Base-by-base conservation (phyloP, 2,888 invertebrate species). In the Tachina fera region DNA sequence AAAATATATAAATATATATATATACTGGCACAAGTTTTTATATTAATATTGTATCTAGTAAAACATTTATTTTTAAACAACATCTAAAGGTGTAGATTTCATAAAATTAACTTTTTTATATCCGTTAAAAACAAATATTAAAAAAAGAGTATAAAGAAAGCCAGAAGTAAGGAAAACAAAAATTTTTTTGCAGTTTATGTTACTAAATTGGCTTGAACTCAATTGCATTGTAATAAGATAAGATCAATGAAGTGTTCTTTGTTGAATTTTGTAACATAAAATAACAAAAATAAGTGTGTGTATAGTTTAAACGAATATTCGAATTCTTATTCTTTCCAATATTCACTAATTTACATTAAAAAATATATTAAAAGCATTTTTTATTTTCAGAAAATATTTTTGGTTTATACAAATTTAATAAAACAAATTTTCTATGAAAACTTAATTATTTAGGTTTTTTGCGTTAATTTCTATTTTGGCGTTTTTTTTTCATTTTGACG, bases 191-290 rank as follows among this genome's bases (percentile, higher is more conserved):
- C 9, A 72, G 22, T 75, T 78, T 74, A 75, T 84, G 58, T 47
- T 71, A 63, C 74, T 65, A 84, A 79, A 79, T 84, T 79, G 79
- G 61, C 75, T 49, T 56, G 31, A 84, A 63, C 61, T 83, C 74
- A 79, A 74, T 56, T 75, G 61, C 60, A 61, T 19, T n/a, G 41
- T 22, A 49, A 43, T 51, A 41, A 56, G n/a, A 56, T 72, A 47
- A 72, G 49, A 56, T 70, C 39, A 53, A 51, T 51, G 6, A 4
- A 14, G 41, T 43, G 47, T 41, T 53, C 45, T 11, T 75, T 19
- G 22, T n/a, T 53, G 49, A 16, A 31, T 22, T 22, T 22, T 22
- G 1, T 22, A 22, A 4, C 31, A 4, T 4, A 31, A 2, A 31
- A 31, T 31, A 31, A 2, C 2, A 31, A 72, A 74, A 6, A 49